phyloP scores from a whole-genome alignment of 2,888 invertebrate genomes.

The Heteropelma amictum region DNA sequence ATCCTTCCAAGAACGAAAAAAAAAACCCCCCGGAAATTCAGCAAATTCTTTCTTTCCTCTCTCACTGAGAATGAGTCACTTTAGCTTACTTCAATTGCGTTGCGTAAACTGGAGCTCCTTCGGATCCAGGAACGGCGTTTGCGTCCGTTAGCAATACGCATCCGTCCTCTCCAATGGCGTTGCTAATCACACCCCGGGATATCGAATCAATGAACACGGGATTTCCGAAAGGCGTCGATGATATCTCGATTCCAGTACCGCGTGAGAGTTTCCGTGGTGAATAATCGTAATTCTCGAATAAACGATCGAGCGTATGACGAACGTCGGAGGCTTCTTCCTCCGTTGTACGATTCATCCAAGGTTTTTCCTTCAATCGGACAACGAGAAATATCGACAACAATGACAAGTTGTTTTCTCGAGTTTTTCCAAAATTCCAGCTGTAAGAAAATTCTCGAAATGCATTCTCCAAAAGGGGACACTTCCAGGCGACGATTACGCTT shows the following conservation, averaged over 20 bases:
- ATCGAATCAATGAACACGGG: conserved; percentile 81
- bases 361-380: conserved; percentile 63
- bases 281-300: conserved; percentile 43
- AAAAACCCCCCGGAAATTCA: neutral
- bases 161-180: conserved; percentile 79
- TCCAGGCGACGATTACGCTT: conserved; percentile 80
- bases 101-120: conserved; percentile 81
- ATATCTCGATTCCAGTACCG: conserved; percentile 67
- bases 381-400: conserved; percentile 80
- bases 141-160: conserved; percentile 81
- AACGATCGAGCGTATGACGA: conserved; percentile 52
- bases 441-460: conserved; percentile 79
- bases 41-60: neutral
- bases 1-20: neutral
- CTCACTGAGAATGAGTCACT: neutral
- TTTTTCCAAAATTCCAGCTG: conserved; percentile 80
- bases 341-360: neutral
- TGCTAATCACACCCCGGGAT: conserved; percentile 81
- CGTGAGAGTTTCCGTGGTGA: conserved; percentile 54
- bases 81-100: conserved; percentile 59
- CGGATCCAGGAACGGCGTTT: conserved; percentile 81
- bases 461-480: conserved; percentile 79
- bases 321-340: conserved; percentile 28
- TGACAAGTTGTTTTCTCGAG: conserved; percentile 77
- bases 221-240: conserved; percentile 77